Base-by-base conservation (phyloP, 2,888 invertebrate species). In the Cryptus viduatorius region DNA sequence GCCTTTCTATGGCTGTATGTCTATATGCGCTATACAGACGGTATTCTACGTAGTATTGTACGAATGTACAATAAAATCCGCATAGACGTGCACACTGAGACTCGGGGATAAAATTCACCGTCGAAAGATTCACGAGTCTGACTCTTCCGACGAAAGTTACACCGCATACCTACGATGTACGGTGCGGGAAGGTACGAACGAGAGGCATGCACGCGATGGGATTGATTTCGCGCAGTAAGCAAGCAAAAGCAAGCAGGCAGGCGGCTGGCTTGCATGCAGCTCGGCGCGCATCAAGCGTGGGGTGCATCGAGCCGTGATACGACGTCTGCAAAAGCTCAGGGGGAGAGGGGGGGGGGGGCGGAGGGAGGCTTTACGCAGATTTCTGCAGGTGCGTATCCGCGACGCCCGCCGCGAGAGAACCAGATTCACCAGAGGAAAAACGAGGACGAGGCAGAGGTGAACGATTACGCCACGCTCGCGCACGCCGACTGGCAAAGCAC, bases 161-260 rank as follows among this genome's bases (percentile, higher is more conserved):
- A 77, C 24, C 56, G 31, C 46, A 19, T 65, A 42, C 44, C 44
- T 69, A 29, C 7, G 69, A 69, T 69, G 44, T 78, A 48, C n/a
- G 61, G 24, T n/a, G 37, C 59, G 56, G 12, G 59, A 69, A 61
- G 46, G 46, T 67, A 79, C 72, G 72, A 65, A 56, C 56, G 46
- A 65, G 79, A 72, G 46, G 64, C 71, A 53, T 73, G 73, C 79
- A 80, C 73, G 75, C 80, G 75, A 64, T 80, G 83, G 19, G 83
- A 83, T 83, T 82, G 86, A 84, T 87, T 86, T 86, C 67, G 84
- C 69, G 79, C 80, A 83, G 77, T 77, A 79, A 73, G 82, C 75
- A 85, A 84, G 84, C 79, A 86, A 69, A 86, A 69, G 68, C 12
- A 42, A 67, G 53, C 46, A 50, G 48, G 59, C n/a, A 5, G 44